These are phyloP conservation scores for Pterocles orientalis DNA, from an alignment of 2,113 vertebrate genomes.

Conservation along the genomic window DNA sequence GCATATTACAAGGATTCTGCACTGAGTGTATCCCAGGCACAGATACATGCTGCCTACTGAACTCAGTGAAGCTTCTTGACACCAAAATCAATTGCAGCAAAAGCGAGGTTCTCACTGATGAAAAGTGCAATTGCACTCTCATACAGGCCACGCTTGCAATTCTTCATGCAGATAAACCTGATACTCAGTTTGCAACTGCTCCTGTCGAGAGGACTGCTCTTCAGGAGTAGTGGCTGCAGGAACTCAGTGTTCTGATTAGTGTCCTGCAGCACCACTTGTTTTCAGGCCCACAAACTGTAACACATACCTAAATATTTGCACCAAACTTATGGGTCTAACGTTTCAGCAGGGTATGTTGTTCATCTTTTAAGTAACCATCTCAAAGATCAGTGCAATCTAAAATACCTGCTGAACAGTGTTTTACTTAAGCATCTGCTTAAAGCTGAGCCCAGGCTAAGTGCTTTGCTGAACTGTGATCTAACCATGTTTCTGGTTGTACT, in stretches of 20 bases:
- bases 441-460: neutral
- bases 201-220: neutral
- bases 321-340: neutral
- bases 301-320: accelerated
- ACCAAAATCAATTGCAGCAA: neutral
- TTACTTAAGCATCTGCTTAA: neutral
- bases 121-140: neutral
- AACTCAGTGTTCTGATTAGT: neutral
- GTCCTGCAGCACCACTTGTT: neutral
- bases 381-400: neutral
- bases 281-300: neutral
- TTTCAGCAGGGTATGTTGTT: neutral
- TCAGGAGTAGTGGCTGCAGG: neutral
- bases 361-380: neutral
- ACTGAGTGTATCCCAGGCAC: neutral
- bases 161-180: neutral
- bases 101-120: neutral
- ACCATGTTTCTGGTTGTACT: neutral
- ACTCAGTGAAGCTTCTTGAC: neutral
- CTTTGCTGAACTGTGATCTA: neutral
- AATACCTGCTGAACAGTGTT: neutral
- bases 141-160: neutral
- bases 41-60: neutral
- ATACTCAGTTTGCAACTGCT: neutral
- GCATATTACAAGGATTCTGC: neutral